These are phyloP conservation scores for Hedya salicella DNA, from an alignment of 2,888 invertebrate genomes.

Conservation along the genomic window DNA sequence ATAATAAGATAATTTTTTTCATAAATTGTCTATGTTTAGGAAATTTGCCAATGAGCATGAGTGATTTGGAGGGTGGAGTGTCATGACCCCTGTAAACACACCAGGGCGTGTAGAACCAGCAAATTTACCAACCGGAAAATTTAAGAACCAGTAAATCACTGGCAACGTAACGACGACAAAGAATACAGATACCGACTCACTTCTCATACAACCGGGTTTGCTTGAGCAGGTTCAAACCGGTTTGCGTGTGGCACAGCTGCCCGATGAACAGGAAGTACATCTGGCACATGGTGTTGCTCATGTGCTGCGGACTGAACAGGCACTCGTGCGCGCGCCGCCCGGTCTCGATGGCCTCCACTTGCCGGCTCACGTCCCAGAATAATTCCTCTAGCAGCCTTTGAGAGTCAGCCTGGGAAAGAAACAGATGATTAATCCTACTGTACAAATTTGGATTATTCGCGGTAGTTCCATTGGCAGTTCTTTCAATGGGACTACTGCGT, in stretches of 20 bases:
- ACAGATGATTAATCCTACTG: neutral
- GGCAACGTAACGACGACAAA: no score
- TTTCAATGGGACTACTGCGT: no score
- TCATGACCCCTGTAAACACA: no score
- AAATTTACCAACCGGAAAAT: no score
- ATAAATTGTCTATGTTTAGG: no score
- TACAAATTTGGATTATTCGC: no score
- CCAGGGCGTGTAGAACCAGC: no score
- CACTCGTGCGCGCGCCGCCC: slow-evolving; percentile 93
- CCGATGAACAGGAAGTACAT: slow-evolving; percentile 98
- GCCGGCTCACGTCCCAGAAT: slow-evolving; percentile 91
- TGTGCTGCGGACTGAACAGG: slow-evolving; percentile 93
- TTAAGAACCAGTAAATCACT: no score
- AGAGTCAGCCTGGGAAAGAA: slow-evolving; percentile 85
- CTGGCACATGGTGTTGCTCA: slow-evolving; percentile 95
- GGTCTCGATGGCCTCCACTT: slow-evolving; percentile 89
- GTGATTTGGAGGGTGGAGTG: no score
- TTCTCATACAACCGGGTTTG: slow-evolving; percentile 90
- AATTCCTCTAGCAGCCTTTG: slow-evolving; percentile 90
- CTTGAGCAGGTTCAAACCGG: slow-evolving; percentile 89
- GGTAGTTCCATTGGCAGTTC: no score
- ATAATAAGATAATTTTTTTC: no score
- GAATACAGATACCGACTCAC: slow-evolving; percentile 78
- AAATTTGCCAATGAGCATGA: no score
- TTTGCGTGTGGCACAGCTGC: slow-evolving; percentile 89